phyloP scores from a whole-genome alignment of 2,113 vertebrate species.

The Numenius arquata region DNA sequence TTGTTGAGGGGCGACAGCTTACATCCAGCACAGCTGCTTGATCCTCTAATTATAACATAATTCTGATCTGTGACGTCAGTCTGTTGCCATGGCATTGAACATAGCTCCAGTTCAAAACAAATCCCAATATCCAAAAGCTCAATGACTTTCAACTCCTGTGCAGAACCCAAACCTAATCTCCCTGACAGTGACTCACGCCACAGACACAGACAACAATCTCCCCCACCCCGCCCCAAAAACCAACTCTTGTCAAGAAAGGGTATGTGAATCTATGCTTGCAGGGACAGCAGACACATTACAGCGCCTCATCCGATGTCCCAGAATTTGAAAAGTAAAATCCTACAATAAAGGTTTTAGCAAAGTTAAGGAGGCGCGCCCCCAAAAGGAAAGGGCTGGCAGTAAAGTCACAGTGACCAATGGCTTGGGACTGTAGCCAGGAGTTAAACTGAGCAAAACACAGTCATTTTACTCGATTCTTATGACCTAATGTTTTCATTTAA shows the following conservation, averaged over 20 bases:
- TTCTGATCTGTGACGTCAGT: not conserved
- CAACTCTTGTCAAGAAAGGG: not conserved
- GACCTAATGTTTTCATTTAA: not conserved
- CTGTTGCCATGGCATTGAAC: not conserved
- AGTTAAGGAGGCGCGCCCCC: not conserved
- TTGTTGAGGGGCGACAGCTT: not conserved
- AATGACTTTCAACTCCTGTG: not conserved
- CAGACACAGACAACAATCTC: not conserved
- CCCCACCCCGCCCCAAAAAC: not conserved
- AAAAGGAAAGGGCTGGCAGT: not conserved
- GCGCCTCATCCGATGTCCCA: not conserved
- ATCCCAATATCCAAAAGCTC: not conserved
- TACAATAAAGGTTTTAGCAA: not conserved
- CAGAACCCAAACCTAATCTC: not conserved
- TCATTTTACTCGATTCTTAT: not conserved
- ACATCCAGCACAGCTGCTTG: not conserved
- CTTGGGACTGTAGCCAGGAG: not conserved
- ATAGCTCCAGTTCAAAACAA: not conserved
- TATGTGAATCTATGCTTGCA: not conserved
- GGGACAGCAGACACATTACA: not conserved
- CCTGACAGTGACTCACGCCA: not conserved
- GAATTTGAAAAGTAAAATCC: not conserved
- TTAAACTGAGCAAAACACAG: not conserved
- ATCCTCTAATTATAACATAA: not conserved
- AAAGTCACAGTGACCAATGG: not conserved